Evolutionary conservation across 2,888 invertebrate species (phyloP), one percentile per base, ranked within the genome.

Genomic region (Camponotus fellah): DNA sequence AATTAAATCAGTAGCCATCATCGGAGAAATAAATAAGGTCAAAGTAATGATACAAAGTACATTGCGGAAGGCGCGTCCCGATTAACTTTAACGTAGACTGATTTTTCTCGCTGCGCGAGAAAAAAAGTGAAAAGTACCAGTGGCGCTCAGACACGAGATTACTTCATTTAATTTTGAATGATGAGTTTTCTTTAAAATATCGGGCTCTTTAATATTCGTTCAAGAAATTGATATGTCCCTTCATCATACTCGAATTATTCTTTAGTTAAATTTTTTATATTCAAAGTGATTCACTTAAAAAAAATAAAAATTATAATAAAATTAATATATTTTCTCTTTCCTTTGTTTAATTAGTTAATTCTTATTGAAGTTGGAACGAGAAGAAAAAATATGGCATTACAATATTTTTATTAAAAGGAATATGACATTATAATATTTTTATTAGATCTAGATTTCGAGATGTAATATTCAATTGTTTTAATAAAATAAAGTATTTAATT

Each of bases 111-210:
- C 34, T 46, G 46, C 71, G 34, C 46, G 72, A 49, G 21, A n/a
- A n/a, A 9, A 46, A 60, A 71, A 71, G 21, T n/a, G 34, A 71
- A 46, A 8, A 17, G 3, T 34, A 17, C 12, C 53, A 26, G 66
- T 26, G 46, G 46, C 6, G 26, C 69, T n/a, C 53, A 26, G 32
- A n/a, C 62, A 62, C 43, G 12, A 60, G 60, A 79, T 79, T 79
- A 32, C 79, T 71, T 60, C 79, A 79, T 79, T 79, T 79, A 37
- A 26, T 62, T 62, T 60, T 34, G 71, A 60, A 58, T 26, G 12
- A 37, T 3, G 37, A 79, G 37, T 43, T 79, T 34, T 17, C 46
- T 62, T 71, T 37, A 9, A 62, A 79, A 71, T 26, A 49, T 71
- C 12, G 32, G 26, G 10, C 58, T 58, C 21, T 46, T 49, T 60